Base-by-base conservation (phyloP, 2,113 vertebrate species). In the Chascanopsetta lugubris region DNA sequence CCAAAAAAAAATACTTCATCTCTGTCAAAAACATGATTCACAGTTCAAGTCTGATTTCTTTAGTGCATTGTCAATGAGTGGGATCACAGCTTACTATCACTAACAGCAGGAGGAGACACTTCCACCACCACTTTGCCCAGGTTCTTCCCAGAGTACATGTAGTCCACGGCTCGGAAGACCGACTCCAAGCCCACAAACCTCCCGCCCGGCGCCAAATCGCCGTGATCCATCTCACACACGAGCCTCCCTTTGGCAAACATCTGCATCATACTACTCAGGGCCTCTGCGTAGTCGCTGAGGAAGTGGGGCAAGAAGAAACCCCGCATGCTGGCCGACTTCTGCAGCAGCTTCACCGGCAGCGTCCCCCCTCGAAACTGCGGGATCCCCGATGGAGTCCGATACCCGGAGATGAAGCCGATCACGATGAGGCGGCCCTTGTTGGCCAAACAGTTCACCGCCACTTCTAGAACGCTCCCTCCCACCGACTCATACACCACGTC, bases 221-320 rank as follows among this genome's bases (percentile, higher is more conserved):
- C 95, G 2, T 84, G 69, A 80, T 99, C 95, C 74, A 98, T 94
- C 91, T 94, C 85, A 50, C 95, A 97, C 77, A 93, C 85, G 69
- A 99, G 90, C 74, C 93, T 90, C 69, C 95, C 93, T 17, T 63
- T 75, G n/a, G 86, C 82, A 54, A 86, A 88, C 92, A 96, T 92
- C 87, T 92, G 45, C 18, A 96, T 89, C 93, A 97, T 91, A 83
- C 89, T 82, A 42, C 84, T 78, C 87, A 98, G 66, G 70, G 95
- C 93, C 38, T 84, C 93, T 79, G 65, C 83, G 80, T 94, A 94
- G 77, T 95, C 83, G 0, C 92, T 85, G 48, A 92, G 2, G 86
- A 94, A 96, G 85, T 97, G 95, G 59, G 92, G 93, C 84, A 98
- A 81, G 81, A 97, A 95, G 93, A 97, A 97, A 26, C 96, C 96